phyloP scores from a whole-genome alignment of 1,140 invertebrate species.

The Tetragonula clypearis region DNA sequence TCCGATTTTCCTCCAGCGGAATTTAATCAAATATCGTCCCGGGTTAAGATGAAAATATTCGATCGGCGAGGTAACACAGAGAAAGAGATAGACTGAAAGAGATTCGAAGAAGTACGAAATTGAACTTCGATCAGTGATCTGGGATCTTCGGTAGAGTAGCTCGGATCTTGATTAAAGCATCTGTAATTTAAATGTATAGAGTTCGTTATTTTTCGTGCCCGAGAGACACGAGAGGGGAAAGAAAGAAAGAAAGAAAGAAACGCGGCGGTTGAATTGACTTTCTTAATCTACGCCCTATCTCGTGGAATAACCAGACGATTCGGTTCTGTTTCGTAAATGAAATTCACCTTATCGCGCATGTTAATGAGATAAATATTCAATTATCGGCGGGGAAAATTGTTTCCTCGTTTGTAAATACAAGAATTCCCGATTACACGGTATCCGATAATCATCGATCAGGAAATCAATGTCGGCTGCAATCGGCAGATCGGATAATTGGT shows the following conservation, averaged over 20 bases:
- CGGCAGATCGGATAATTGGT: conserved; percentile 20
- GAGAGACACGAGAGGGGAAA: background rate
- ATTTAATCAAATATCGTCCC: background rate
- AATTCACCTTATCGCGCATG: background rate
- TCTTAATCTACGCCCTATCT: background rate
- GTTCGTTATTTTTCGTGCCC: background rate
- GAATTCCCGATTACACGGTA: conserved; percentile 3
- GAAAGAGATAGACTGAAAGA: too few relatives aligned
- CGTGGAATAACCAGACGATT: background rate
- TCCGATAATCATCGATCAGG: conserved; percentile 12
- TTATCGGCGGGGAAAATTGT: background rate
- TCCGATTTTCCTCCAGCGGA: background rate
- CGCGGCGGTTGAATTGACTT: background rate
- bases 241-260: background rate
- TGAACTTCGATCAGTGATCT: background rate
- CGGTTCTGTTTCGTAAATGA: background rate
- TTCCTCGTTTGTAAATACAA: background rate
- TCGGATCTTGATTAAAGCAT: conserved; percentile 6
- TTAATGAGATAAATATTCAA: background rate
- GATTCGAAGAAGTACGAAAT: background rate
- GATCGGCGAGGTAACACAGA: background rate
- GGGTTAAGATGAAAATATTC: background rate
- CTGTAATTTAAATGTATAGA: conserved; percentile 10
- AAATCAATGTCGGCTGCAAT: conserved; percentile 23
- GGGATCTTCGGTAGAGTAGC: background rate